Evolutionary conservation across 2,113 vertebrate genomes (phyloP).

Genomic region (Rhagologus leucostigma): DNA sequence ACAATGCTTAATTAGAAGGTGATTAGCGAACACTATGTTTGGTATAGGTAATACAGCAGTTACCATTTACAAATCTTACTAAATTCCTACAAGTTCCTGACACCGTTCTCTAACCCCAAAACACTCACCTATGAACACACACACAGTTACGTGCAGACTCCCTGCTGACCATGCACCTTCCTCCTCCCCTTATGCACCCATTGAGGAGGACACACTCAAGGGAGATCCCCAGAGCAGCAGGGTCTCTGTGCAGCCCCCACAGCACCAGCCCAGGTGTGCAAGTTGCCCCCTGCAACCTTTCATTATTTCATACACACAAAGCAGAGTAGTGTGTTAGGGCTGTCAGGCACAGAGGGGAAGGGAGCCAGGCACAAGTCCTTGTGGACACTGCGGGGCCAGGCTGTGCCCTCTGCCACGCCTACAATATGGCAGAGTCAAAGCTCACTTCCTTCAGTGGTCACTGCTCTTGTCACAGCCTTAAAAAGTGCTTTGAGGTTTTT

Average conservation of each 20-base stretch:
- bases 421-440: background rate
- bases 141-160: fast-evolving
- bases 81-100: background rate
- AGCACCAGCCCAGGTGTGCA: background rate
- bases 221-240: background rate
- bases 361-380: background rate
- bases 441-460: background rate
- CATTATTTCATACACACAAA: fast-evolving
- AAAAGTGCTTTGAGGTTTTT: background rate
- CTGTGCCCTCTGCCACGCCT: background rate
- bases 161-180: fast-evolving
- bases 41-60: fast-evolving
- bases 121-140: background rate
- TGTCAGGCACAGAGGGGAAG: fast-evolving
- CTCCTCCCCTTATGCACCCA: fast-evolving
- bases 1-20: background rate
- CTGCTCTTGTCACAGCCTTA: background rate
- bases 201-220: background rate
- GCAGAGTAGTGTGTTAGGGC: background rate
- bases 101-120: background rate
- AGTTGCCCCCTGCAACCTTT: background rate
- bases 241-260: background rate
- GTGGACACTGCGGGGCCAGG: fast-evolving
- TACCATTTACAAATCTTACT: background rate
- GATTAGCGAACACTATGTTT: fast-evolving